Evolutionary conservation across 2,113 vertebrate genomes (phyloP), one percentile per base, ranked within the genome.

Genomic region (Vimba vimba): DNA sequence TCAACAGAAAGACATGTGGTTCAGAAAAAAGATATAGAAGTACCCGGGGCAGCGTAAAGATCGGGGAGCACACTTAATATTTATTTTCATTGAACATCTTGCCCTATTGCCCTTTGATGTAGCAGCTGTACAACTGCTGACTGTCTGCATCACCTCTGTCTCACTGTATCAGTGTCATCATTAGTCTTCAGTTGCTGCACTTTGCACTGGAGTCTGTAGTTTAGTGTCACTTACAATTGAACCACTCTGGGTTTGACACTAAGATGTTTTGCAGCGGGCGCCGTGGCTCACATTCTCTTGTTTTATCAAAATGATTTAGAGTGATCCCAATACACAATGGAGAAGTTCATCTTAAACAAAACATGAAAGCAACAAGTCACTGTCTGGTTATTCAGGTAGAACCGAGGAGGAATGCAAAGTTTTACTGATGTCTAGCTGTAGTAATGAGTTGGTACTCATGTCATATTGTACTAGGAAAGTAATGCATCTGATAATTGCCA

Each of bases 61-160:
- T 39, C 50, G 45, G 7, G 15, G 9, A 80, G 57, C 19, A 59
- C 69, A 6, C 11, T 27, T 21, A 17, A 68, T 62, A 86, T 85
- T 74, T 62, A 60, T 73, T 88, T 82, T 84, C n/a, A 77, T 75
- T 68, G 68, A 25, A 79, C 81, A 55, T 57, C 25, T 47, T 80
- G 27, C 45, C 25, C 45, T 50, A 55, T 59, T 39, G 11, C 17
- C 10, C 33, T 84, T 82, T 83, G 66, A 85, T 85, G 78, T 77
- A 85, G 30, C 47, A 79, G 57, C 50, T 47, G 71, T 30, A 27
- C 27, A 62, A 71, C n/a, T 33, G 21, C 43, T 76, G 43, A 50
- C 23, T 30, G 33, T n/a, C 83, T 55, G 68, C 33, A 62, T 59
- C 55, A 25, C 57, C 25, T 78, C 39, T 62, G 84, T 85, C 82